Evolutionary conservation across 2,113 vertebrate genomes (phyloP).

Genomic region (Capreolus pygargus): DNA sequence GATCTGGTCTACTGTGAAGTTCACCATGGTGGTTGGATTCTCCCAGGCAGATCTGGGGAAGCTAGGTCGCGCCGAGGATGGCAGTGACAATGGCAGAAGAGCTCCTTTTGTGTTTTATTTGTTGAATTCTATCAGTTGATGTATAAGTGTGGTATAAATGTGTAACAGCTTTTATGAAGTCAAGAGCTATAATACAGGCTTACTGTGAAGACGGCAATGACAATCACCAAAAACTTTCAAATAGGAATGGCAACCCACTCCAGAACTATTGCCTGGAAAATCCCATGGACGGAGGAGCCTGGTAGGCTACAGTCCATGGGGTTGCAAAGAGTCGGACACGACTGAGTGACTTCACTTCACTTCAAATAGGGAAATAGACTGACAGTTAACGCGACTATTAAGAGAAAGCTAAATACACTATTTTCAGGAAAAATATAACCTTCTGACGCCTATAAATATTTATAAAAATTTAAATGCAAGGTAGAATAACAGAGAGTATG

Average conservation of each 20-base stretch:
- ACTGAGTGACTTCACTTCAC: neutral
- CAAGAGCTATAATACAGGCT: neutral
- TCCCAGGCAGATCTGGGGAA: conserved; percentile 72
- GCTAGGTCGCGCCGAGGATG: conserved; percentile 73
- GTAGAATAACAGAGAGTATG: neutral
- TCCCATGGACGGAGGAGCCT: too few relatives aligned
- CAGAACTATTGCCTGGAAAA: too few relatives aligned
- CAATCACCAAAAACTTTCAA: neutral
- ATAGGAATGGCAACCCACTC: neutral
- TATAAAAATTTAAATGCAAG: neutral
- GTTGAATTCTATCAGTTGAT: neutral
- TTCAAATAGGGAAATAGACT: neutral
- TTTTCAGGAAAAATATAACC: neutral
- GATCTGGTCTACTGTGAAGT: too few relatives aligned
- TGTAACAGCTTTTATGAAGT: neutral
- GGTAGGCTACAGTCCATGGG: too few relatives aligned
- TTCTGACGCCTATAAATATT: neutral
- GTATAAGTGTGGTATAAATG: neutral
- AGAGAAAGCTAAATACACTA: neutral
- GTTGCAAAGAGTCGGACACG: too few relatives aligned
- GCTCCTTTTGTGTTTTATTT: conserved; percentile 45
- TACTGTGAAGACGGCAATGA: neutral
- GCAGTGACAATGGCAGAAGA: conserved; percentile 88
- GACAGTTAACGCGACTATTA: neutral
- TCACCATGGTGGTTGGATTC: conserved; percentile 67